phyloP scores from a whole-genome alignment of 2,113 vertebrate genomes.

The Phyllostomus discolor region DNA sequence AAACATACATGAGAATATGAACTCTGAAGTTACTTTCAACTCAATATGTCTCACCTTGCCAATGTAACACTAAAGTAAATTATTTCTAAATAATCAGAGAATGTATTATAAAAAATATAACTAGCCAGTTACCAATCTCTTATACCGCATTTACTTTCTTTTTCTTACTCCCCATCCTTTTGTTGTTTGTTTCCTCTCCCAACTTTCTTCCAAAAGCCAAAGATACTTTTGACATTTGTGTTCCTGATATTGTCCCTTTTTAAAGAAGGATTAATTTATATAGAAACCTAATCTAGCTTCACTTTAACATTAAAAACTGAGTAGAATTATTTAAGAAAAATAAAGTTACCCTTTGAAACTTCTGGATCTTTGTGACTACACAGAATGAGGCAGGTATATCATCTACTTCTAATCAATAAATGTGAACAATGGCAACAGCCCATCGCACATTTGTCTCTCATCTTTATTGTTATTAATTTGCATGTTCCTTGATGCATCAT shows the following conservation, averaged over 20 bases:
- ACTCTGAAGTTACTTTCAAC: not conserved
- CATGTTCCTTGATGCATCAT: conserved; percentile 67
- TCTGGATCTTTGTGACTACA: conserved; percentile 22
- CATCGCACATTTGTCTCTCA: conserved; percentile 68
- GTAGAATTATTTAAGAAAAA: conserved; percentile 56
- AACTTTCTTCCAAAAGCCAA: not conserved
- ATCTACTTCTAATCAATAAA: conserved; percentile 75
- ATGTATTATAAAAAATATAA: not conserved
- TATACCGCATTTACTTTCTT: not conserved
- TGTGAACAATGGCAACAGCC: conserved; percentile 69
- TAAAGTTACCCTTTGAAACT: conserved; percentile 55
- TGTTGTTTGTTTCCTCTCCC: not conserved
- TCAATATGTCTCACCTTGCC: not conserved
- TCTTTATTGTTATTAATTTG: conserved; percentile 64
- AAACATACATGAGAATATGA: not conserved
- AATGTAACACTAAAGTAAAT: not conserved
- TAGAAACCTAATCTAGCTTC: conserved; percentile 27
- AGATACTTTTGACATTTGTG: not conserved
- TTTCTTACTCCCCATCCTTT: not conserved
- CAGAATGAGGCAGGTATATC: conserved; percentile 31
- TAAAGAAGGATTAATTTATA: not conserved
- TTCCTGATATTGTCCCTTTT: not conserved
- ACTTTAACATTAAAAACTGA: conserved; percentile 57
- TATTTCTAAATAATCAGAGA: not conserved
- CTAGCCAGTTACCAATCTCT: not conserved